These are phyloP conservation scores for Punctoribates punctum DNA, from an alignment of 2,888 invertebrate species.

Conservation along the genomic window DNA sequence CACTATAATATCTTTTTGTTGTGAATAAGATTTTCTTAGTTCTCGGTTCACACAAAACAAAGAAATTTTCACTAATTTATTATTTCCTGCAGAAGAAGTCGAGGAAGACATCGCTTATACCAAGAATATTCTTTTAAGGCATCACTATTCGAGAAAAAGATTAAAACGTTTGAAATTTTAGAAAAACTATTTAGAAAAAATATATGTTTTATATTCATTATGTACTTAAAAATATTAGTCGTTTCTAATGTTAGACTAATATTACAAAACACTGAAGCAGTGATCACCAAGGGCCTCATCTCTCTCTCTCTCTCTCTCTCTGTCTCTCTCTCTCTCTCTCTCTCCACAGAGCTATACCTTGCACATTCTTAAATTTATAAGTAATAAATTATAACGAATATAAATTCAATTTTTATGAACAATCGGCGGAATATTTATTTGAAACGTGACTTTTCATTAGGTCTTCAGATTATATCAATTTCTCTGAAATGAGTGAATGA, in stretches of 20 bases:
- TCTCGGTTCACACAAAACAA: slow-evolving; percentile 11
- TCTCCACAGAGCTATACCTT: too few relatives aligned
- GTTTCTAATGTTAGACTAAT: not conserved
- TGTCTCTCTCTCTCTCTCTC: too few relatives aligned
- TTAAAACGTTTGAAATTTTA: not conserved
- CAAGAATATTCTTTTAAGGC: not conserved
- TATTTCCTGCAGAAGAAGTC: not conserved
- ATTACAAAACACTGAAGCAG: not conserved
- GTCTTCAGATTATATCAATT: not conserved
- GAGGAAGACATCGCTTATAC: not conserved
- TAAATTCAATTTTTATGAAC: not conserved
- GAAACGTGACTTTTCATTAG: slow-evolving; percentile 7
- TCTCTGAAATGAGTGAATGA: not conserved
- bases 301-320: too few relatives aligned
- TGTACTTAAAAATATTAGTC: not conserved
- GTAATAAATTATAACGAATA: too few relatives aligned
- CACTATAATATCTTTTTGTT: slow-evolving; percentile 12
- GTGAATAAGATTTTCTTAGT: not conserved
- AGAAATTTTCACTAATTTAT: slow-evolving; percentile 17
- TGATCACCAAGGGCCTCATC: too few relatives aligned
- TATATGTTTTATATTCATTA: too few relatives aligned
- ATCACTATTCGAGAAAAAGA: not conserved
- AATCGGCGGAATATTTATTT: not conserved
- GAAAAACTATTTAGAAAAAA: not conserved
- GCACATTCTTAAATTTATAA: too few relatives aligned